Evolutionary conservation across 2,888 invertebrate species (phyloP).

Genomic region (Cheilosia vernalis): DNA sequence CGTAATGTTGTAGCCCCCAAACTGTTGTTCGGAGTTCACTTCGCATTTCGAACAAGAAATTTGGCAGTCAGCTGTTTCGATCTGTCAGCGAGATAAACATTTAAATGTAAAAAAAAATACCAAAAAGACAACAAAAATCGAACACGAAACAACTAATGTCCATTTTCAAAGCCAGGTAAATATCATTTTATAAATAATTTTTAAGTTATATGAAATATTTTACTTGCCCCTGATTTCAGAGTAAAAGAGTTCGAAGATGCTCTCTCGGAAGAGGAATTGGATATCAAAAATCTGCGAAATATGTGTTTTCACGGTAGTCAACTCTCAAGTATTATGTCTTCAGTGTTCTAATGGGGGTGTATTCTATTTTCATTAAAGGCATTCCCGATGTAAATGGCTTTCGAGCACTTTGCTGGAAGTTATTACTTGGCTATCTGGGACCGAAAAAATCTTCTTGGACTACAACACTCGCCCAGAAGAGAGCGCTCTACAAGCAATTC

Average conservation of each 20-base stretch:
- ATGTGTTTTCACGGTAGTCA: conserved; percentile 91
- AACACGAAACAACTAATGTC: conserved; percentile 78
- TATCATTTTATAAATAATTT: conserved; percentile 12
- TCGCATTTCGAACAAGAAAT: conserved; percentile 13
- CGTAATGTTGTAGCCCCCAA: neutral
- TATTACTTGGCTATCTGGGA: conserved; percentile 93
- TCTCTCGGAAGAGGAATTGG: conserved; percentile 88
- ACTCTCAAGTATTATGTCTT: neutral
- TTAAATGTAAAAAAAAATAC: conserved; percentile 33
- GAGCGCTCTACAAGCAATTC: conserved; percentile 91
- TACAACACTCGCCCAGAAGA: conserved; percentile 88
- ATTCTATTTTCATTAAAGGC: conserved; percentile 84
- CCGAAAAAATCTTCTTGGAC: conserved; percentile 88
- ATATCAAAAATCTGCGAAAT: conserved; percentile 87
- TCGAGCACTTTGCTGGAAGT: conserved; percentile 93
- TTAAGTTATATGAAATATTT: conserved; percentile 13
- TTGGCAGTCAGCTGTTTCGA: conserved; percentile 55
- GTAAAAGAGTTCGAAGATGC: conserved; percentile 92
- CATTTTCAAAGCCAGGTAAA: conserved; percentile 82
- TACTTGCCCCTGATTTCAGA: conserved; percentile 84
- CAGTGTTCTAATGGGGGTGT: conserved; percentile 39
- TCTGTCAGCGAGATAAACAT: conserved; percentile 58
- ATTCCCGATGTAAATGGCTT: conserved; percentile 94
- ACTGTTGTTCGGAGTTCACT: conserved; percentile 45
- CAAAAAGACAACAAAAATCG: conserved; percentile 56